These are phyloP conservation scores for Trididemnum nubilum DNA, from an alignment of 23 tunicate species.

Conservation along the genomic window DNA sequence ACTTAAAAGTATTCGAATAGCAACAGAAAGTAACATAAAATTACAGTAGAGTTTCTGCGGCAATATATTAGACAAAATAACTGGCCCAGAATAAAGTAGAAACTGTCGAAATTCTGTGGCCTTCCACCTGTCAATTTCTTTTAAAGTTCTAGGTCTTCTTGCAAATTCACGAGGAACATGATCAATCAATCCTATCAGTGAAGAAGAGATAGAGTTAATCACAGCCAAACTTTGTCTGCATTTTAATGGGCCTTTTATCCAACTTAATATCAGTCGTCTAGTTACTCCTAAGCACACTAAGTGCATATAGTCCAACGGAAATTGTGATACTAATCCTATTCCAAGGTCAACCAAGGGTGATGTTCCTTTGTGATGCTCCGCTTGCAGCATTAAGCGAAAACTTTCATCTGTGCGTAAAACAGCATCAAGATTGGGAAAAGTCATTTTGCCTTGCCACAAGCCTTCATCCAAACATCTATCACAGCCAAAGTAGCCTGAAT, in stretches of 20 bases:
- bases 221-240: too few species aligned
- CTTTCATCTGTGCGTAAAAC: background rate
- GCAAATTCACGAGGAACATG: too few species aligned
- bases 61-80: too few species aligned
- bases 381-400: background rate
- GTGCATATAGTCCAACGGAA: slow-evolving; percentile 50
- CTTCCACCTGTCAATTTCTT: too few species aligned
- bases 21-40: background rate
- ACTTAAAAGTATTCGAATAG: background rate
- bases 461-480: background rate
- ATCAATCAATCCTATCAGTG: too few species aligned
- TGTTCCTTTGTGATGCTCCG: slow-evolving; percentile 16
- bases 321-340: slow-evolving; percentile 31
- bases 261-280: slow-evolving; percentile 18
- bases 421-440: background rate
- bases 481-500: slow-evolving; percentile 27
- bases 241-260: slow-evolving; percentile 33
- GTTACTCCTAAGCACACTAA: slow-evolving; percentile 28
- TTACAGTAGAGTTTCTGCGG: background rate
- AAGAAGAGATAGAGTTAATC: too few species aligned
- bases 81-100: too few species aligned
- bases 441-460: background rate
- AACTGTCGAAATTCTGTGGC: too few species aligned
- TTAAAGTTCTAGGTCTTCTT: too few species aligned
- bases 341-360: background rate